Percentiles rank a stretch among this genome's conserved stretches.
Evolutionary conservation across 2,888 invertebrate genomes (phyloP).

Genomic region (Linnaemya tessellans): DNA sequence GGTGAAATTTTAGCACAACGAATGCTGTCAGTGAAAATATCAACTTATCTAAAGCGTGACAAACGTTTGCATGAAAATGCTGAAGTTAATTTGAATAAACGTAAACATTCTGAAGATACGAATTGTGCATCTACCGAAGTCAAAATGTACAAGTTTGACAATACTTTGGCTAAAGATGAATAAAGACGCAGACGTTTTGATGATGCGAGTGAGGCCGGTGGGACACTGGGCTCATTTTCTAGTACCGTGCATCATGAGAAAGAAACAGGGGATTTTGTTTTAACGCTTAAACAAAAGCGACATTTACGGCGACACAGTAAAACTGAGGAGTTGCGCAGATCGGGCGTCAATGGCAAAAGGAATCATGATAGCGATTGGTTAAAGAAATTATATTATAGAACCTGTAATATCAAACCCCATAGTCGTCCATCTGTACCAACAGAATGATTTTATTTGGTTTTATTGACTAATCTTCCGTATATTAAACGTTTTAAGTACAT

Average conservation of each 20-base stretch:
- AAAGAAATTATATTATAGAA: conserved; percentile 51
- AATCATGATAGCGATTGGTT: conserved; percentile 48
- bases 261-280: conserved; percentile 59
- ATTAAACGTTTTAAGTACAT: conserved; percentile 1
- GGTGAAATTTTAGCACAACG: conserved; percentile 86
- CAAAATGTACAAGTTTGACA: conserved; percentile 64
- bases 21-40: conserved; percentile 87
- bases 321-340: conserved; percentile 51
- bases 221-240: background rate
- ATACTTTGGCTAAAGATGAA: conserved; percentile 58
- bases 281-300: conserved; percentile 54
- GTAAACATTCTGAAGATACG: conserved; percentile 49
- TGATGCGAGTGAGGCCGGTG: conserved; percentile 57
- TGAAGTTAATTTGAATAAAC: conserved; percentile 44
- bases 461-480: background rate
- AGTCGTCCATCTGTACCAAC: conserved; percentile 28
- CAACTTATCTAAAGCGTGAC: conserved; percentile 91
- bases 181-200: conserved; percentile 65
- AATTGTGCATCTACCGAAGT: conserved; percentile 46
- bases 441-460: conserved; percentile 44
- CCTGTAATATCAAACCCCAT: conserved; percentile 20
- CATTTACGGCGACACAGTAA: conserved; percentile 50
- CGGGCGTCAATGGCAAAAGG: conserved; percentile 38
- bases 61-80: conserved; percentile 86
- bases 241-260: conserved; percentile 45